Evolutionary conservation across 2,888 invertebrate species (phyloP).

Genomic region (Pseudeuparius sepicola): DNA sequence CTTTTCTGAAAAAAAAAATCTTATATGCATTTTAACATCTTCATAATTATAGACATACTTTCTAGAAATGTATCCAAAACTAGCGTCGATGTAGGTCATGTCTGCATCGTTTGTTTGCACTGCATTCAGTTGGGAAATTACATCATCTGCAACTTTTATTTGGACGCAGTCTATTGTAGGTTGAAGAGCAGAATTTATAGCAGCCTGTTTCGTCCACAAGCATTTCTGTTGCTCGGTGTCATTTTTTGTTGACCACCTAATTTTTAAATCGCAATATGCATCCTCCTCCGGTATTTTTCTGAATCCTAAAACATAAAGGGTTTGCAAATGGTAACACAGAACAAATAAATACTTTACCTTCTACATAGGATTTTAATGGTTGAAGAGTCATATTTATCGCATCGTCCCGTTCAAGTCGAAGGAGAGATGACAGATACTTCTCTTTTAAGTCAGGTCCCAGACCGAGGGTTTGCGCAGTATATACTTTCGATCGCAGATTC

Average conservation of each 20-base stretch:
- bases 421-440: too few relatives aligned
- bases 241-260: slow-evolving; percentile 53
- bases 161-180: slow-evolving; percentile 47
- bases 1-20: slow-evolving; percentile 39
- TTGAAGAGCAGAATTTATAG: slow-evolving; percentile 47
- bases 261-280: slow-evolving; percentile 29
- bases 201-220: slow-evolving; percentile 46
- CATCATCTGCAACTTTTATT: slow-evolving; percentile 38
- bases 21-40: background rate
- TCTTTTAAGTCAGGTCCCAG: too few relatives aligned
- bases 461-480: too few relatives aligned
- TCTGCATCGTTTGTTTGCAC: slow-evolving; percentile 45
- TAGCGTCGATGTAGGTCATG: slow-evolving; percentile 50
- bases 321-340: too few relatives aligned
- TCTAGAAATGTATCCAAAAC: slow-evolving; percentile 48
- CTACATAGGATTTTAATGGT: too few relatives aligned
- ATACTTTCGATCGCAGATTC: slow-evolving; percentile 15
- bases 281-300: too few relatives aligned
- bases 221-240: slow-evolving; percentile 49
- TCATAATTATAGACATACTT: slow-evolving; percentile 2
- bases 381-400: too few relatives aligned
- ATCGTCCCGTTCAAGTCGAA: too few relatives aligned
- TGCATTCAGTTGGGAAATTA: slow-evolving; percentile 43
- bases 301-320: too few relatives aligned
- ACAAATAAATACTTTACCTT: too few relatives aligned